Evolutionary conservation across 2,797 vertebrate genomes (phyloP).

Genomic region (Meda fulgida): DNA sequence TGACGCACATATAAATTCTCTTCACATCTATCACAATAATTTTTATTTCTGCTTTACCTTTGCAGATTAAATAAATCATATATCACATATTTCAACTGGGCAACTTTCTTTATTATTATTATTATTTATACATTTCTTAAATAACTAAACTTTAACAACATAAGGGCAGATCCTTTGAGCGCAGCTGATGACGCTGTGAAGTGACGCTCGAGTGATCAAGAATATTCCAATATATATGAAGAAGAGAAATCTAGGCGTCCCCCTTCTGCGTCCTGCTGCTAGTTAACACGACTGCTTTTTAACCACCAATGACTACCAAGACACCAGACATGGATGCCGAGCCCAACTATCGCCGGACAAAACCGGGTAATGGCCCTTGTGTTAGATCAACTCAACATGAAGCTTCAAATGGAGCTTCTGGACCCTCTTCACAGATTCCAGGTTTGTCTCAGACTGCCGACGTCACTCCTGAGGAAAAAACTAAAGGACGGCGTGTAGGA

Average conservation of each 20-base stretch:
- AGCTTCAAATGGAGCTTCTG: conserved; percentile 61
- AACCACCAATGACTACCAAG: not conserved
- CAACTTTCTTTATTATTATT: no score
- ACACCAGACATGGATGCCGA: conserved; percentile 55
- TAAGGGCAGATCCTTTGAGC: no score
- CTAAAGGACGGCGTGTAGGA: conserved; percentile 77
- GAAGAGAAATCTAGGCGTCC: conserved; percentile 47
- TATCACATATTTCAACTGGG: no score
- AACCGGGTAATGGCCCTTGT: conserved; percentile 58
- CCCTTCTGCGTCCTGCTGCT: conserved; percentile 2
- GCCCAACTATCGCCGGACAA: conserved; percentile 61
- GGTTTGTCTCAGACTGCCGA: conserved; percentile 76
- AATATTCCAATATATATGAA: no score
- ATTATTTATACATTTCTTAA: no score
- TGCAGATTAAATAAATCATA: no score
- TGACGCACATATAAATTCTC: no score
- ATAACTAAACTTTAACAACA: no score
- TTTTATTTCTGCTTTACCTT: no score
- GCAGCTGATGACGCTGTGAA: no score
- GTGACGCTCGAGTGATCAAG: no score
- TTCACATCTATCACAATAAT: no score
- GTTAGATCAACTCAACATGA: conserved; percentile 28
- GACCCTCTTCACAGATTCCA: conserved; percentile 81
- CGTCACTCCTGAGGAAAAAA: conserved; percentile 65
- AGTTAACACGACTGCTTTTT: conserved; percentile 11